A percentile compares a stretch with the other conserved stretches of the same genome.
phyloP scores from a whole-genome alignment of 64 coral and sea anemone genomes.

The Actinia equina region DNA sequence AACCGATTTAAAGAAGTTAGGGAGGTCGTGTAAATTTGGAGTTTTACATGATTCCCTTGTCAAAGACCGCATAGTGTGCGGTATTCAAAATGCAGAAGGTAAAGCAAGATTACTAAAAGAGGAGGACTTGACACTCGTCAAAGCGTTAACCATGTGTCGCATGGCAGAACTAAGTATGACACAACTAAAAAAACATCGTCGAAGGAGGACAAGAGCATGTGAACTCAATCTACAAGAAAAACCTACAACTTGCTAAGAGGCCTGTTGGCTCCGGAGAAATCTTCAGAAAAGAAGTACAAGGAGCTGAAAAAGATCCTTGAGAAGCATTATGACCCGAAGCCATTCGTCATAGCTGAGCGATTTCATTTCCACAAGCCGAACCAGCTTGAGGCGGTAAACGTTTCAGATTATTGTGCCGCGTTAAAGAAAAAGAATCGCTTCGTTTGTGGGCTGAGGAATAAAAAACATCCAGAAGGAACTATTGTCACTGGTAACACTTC shows the following conservation, averaged over 20 bases:
- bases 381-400: conserved; percentile 9
- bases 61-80: conserved; percentile 19
- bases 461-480: background rate
- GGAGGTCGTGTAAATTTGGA: background rate
- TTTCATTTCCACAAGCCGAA: conserved; percentile 28
- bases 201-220: background rate
- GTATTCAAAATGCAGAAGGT: conserved; percentile 23
- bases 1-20: background rate
- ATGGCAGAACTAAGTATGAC: background rate
- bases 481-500: too few species aligned
- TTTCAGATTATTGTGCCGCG: conserved; percentile 12
- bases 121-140: background rate
- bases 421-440: conserved; percentile 17
- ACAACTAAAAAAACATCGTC: too few species aligned
- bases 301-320: conserved; percentile 15
- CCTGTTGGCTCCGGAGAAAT: conserved; percentile 30
- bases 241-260: conserved; percentile 10
- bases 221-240: background rate
- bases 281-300: conserved; percentile 4
- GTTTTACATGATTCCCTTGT: background rate
- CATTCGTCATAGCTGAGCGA: conserved; percentile 9
- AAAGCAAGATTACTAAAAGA: conserved; percentile 31
- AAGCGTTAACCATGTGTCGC: background rate
- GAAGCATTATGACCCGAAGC: conserved; percentile 29
- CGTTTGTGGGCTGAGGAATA: background rate